phyloP scores from a whole-genome alignment of 1,140 invertebrate species.

The Radopholus similis region DNA sequence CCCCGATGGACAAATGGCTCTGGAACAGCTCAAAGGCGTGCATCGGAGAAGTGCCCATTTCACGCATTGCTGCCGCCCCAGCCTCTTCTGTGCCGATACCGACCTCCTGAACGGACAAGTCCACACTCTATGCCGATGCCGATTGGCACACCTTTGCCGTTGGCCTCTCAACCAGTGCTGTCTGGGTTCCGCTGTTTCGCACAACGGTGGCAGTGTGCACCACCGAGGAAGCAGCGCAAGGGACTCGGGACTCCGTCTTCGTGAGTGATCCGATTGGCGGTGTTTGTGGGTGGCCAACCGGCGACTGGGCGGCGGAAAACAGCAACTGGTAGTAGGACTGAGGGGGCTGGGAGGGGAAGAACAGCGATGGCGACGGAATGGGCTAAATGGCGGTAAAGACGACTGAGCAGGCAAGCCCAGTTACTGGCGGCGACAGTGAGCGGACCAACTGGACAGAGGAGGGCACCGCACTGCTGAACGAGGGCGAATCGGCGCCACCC shows the following conservation, averaged over 20 bases:
- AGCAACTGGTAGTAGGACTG: too few species aligned
- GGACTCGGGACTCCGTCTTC: neutral
- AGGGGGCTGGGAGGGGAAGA: too few species aligned
- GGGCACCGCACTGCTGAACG: conserved; percentile 7
- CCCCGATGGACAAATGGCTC: neutral
- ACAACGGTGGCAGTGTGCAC: neutral
- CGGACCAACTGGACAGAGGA: conserved; percentile 16
- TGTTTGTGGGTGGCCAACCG: neutral
- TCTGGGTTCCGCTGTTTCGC: conserved; percentile 16
- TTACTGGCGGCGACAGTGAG: conserved; percentile 7
- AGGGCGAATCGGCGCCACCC: neutral
- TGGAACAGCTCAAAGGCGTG: neutral
- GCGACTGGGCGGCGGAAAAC: neutral
- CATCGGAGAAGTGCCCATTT: neutral
- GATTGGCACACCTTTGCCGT: neutral
- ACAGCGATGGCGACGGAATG: neutral
- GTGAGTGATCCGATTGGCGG: neutral
- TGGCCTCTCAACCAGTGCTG: neutral
- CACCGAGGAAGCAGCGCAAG: neutral
- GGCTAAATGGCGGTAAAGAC: neutral
- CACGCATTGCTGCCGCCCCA: neutral
- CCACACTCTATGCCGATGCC: neutral
- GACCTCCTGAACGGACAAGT: conserved; percentile 5
- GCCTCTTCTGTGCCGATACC: neutral
- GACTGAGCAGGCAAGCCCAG: neutral